These are phyloP conservation scores for Syritta pipiens DNA, from an alignment of 2,888 invertebrate genomes.

Conservation along the genomic window DNA sequence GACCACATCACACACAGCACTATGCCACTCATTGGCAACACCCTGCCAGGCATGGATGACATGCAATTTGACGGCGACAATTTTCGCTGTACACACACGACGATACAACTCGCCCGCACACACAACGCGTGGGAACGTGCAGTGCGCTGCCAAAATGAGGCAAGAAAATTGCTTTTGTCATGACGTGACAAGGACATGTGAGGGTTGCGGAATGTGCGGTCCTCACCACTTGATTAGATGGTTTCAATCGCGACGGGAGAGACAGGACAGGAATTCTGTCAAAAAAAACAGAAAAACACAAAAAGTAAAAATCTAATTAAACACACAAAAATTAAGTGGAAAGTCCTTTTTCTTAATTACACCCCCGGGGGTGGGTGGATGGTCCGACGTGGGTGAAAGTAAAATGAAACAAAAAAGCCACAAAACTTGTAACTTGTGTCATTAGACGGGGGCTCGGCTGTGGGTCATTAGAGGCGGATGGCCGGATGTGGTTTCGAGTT, in stretches of 20 bases:
- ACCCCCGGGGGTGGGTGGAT: too few relatives aligned
- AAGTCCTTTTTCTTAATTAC: conserved; percentile 66
- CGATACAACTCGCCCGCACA: background rate
- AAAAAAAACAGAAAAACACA: conserved; percentile 3
- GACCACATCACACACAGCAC: conserved; percentile 38
- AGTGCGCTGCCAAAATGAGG: conserved; percentile 28
- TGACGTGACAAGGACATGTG: conserved; percentile 56
- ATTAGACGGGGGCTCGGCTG: conserved; percentile 37
- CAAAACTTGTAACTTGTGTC: conserved; percentile 54
- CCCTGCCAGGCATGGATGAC: conserved; percentile 52
- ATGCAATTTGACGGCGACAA: conserved; percentile 63
- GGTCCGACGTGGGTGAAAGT: too few relatives aligned
- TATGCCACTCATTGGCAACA: conserved; percentile 52
- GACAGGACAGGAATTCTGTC: too few relatives aligned
- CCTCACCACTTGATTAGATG: conserved; percentile 50
- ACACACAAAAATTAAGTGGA: conserved; percentile 64
- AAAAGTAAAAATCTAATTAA: conserved; percentile 46
- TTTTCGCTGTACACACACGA: conserved; percentile 45
- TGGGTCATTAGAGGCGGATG: conserved; percentile 57
- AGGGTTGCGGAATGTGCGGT: conserved; percentile 4
- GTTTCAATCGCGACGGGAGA: conserved; percentile 19
- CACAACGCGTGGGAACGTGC: background rate
- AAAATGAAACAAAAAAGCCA: conserved; percentile 35
- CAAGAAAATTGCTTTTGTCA: conserved; percentile 65
- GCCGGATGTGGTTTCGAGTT: conserved; percentile 37